Base-by-base conservation (phyloP, 2,888 invertebrate genomes). In the Melipona bicolor region DNA sequence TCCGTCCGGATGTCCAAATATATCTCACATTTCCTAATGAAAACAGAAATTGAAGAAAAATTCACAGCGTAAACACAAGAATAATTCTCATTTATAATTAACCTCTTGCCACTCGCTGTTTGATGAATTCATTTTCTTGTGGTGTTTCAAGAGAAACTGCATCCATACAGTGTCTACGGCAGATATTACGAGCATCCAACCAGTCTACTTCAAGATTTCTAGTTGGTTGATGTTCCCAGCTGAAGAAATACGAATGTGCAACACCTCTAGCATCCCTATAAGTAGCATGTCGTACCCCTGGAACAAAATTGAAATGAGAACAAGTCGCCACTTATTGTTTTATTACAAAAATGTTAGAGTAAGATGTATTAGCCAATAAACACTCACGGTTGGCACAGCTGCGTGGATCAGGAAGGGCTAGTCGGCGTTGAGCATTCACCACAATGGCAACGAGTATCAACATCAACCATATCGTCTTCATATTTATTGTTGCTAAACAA, bases 81-180 rank as follows among this genome's bases (percentile, higher is more conserved):
- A 24, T 17, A 36, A 52, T 77, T 36, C 4, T 21, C 4, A 50
- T 61, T 49, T 32, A 17, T 24, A 65, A 17, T 43, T 64, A 32
- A 88, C 88, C 88, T 83, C 88, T 77, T 13, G 97, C 96, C 88
- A 98, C 96, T 93, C 98, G 96, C 94, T 98, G 98, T 95, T 98
- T 98, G 90, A 98, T 96, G 94, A 98, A 98, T 94, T 98, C 98
- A 94, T 98, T 98, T 95, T 98, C 97, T 95, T 98, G 98, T 21
- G 98, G 98, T 15, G 98, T 98, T 95, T 98, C 98, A 84, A 98
- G 94, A 17, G 98, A 98, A 36, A 98, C 98, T 90, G 98, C 98
- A 95, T 98, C 98, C 98, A 98, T 98, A 94, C 98, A 98, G 93
- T 98, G 98, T 89, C 98, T 96, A 86, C 98, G 96, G 95, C 98